Base-by-base conservation (phyloP, 2,797 vertebrate genomes). In the Lithobates sylvaticus region DNA sequence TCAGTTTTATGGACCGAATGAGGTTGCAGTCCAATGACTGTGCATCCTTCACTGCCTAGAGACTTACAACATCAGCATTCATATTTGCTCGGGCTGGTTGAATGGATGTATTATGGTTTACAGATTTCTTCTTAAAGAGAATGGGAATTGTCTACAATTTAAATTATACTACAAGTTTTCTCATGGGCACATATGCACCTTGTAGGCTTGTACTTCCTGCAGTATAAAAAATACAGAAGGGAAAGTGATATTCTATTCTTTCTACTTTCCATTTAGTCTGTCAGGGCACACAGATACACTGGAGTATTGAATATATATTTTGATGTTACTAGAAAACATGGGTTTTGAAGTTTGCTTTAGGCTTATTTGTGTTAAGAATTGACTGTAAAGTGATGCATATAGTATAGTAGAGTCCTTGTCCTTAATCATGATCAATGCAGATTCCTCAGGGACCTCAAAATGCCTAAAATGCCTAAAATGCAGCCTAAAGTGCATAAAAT, bases 281-380 rank as follows among this genome's bases (percentile, higher is more conserved):
- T 12, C 27, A 67, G 12, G 27, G 54, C 21, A 39, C 23, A 36
- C 67, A n/a, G 12, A 10, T 47, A 58, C 21, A 76, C 58, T 10
- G 4, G 26, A 44, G 78, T 78, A 8, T 79, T 73, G 58, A 67
- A 10, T 12, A 8, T 5, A 16, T n/a, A 68, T 16, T 32, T 78
- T 26, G n/a, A 80, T 67, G 50, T 79, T 61, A 54, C 5, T 68
- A 44, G 61, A 39, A 78, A 72, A 68, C 64, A 83, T 27, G 69
- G 54, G 27, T 58, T 68, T 78, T 34, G 23, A 29, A 69, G 65
- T 84, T 70, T 76, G 29, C 81, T 87, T 47, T 70, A 70, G 81
- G 81, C 71, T 42, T 84, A 29, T 84, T 80, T 84, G 64, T 76
- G 32, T 69, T 50, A 83, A 27, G n/a, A 83, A 87, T 69, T 78